Evolutionary conservation across 2,888 invertebrate genomes (phyloP), one percentile per base, ranked within the genome.

Genomic region (Diogma glabrata): DNA sequence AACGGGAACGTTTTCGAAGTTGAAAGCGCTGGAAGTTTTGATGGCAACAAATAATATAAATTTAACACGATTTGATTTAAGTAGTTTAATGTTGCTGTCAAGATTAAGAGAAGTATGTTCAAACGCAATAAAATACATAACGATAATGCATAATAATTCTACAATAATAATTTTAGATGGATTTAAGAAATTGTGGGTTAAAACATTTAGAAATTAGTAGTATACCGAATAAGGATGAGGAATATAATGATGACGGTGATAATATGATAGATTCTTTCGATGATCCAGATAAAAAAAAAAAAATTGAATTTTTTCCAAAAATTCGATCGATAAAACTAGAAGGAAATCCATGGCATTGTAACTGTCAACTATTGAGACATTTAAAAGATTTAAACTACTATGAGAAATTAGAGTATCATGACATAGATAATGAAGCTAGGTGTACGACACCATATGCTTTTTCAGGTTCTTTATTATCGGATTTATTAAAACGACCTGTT

Each of bases 261-360:
- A 24, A 26, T 26, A 7, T 16, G 16, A 38, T 9, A n/a, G n/a
- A 38, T 38, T 52, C 53, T 12, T 46, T 53, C 3, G 51, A 57
- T 49, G 52, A 43, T 51, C 45, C 47, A 20, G 46, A 50, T 14
- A 23, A 48, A 5, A 58, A 56, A 1, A 57, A 53, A 2, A 59
- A 57, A n/a, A n/a, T n/a, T n/a, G n/a, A n/a, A 22, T 12, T 43
- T 16, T 70, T 69, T 66, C 60, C 68, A 2, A 63, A 74, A 45
- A 60, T 84, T 51, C 73, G 73, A 19, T 66, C 70, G 6, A 61
- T 84, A 46, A 74, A 77, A 55, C 73, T 81, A 63, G 69, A 72
- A 2, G 76, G 75, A n/a, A 84, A 84, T 68, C 75, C 72, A 50
- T 78, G 84, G 75, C 65, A 75, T 36, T 84, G 84, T 62, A 76